Evolutionary conservation across 2,113 vertebrate genomes (phyloP).

Genomic region (Paratilapia polleni): DNA sequence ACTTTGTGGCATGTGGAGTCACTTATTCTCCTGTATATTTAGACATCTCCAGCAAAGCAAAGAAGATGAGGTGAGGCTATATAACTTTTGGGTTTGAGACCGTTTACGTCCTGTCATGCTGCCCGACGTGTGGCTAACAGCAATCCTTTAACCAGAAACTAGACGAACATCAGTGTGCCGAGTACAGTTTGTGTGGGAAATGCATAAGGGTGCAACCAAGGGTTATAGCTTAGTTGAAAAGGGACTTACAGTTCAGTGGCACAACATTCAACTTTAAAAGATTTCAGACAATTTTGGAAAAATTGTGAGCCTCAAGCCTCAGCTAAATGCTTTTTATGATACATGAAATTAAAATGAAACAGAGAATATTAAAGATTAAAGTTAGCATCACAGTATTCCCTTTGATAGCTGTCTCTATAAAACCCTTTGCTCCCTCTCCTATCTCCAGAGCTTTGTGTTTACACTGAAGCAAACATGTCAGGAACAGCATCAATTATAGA

Average conservation of each 20-base stretch:
- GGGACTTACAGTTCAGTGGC: neutral
- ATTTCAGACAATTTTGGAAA: neutral
- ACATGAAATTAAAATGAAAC: neutral
- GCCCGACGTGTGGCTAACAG: neutral
- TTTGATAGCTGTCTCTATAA: constrained; percentile 32
- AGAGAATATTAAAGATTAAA: neutral
- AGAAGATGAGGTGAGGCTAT: constrained; percentile 59
- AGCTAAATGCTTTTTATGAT: neutral
- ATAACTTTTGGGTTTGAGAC: neutral
- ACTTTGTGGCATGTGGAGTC: neutral
- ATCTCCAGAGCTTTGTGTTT: constrained; percentile 25
- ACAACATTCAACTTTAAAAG: neutral
- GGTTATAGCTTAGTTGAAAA: neutral
- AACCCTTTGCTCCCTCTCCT: neutral
- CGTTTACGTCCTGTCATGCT: neutral
- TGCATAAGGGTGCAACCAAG: neutral
- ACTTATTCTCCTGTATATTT: constrained; percentile 47
- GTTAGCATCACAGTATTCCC: constrained; percentile 1
- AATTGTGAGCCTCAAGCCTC: neutral
- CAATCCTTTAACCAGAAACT: neutral
- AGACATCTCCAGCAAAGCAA: constrained; percentile 34
- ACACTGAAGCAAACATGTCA: constrained; percentile 20
- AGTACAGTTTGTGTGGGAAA: constrained; percentile 15
- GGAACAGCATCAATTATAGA: constrained; percentile 67
- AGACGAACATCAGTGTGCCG: neutral